A percentile compares a stretch with the other conserved stretches of the same genome.
Conservation (phyloP, 2,113 vertebrate genomes). For the Lagopus muta region DNA sequence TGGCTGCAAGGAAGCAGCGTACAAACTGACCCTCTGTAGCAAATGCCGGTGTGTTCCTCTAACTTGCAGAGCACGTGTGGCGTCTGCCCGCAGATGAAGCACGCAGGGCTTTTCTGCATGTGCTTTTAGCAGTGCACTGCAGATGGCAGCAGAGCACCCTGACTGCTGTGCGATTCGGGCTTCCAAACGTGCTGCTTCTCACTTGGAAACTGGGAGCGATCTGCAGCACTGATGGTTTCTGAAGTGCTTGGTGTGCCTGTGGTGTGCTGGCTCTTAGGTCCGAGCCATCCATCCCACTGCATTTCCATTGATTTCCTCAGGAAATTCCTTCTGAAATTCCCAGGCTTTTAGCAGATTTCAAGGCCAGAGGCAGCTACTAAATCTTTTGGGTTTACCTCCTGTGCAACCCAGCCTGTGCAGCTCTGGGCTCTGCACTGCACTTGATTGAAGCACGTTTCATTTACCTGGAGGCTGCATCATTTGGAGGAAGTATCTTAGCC, state of each 20-base stretch:
- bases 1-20: rapidly evolving
- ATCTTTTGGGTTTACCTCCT: neutral
- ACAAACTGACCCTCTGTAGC: neutral
- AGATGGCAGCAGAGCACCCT: slow-evolving; percentile 50
- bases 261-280: neutral
- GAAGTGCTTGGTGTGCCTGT: neutral
- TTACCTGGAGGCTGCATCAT: neutral
- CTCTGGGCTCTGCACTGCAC: neutral
- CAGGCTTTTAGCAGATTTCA: neutral
- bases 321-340: neutral
- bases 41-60: neutral
- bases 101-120: rapidly evolving
- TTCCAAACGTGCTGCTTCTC: neutral
- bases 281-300: neutral
- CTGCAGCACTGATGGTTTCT: neutral
- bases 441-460: neutral
- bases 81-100: neutral
- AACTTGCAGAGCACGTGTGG: rapidly evolving
- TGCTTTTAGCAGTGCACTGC: neutral
- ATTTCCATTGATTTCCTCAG: slow-evolving; percentile 1
- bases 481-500: neutral
- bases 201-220: neutral
- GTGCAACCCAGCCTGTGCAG: rapidly evolving
- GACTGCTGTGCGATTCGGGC: rapidly evolving
- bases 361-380: neutral